phyloP scores from a whole-genome alignment of 2,888 invertebrate genomes.

The Drosophila longiperda region DNA sequence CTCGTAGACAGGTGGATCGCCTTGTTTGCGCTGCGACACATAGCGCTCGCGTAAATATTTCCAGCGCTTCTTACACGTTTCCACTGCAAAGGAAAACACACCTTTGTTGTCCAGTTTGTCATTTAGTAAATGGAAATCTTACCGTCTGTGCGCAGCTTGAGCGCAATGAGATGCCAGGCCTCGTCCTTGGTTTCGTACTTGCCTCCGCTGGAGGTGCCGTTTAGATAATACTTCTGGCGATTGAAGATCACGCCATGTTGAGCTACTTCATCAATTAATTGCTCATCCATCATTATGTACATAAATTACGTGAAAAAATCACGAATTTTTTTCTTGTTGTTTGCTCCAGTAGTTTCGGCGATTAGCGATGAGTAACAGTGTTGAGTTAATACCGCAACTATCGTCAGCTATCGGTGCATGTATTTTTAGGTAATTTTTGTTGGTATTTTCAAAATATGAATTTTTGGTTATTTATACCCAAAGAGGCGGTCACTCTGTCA shows the following conservation, averaged over 20 bases:
- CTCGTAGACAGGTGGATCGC: constrained; percentile 84
- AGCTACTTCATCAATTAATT: constrained; percentile 84
- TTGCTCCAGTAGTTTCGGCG: constrained; percentile 36
- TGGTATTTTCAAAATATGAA: not conserved
- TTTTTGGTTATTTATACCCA: not conserved
- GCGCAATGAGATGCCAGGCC: constrained; percentile 84
- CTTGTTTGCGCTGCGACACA: constrained; percentile 85
- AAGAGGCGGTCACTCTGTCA: constrained; percentile 1
- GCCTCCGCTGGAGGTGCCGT: constrained; percentile 74
- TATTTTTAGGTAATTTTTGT: constrained; percentile 1
- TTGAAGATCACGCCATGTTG: constrained; percentile 85
- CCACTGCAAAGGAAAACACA: constrained; percentile 70
- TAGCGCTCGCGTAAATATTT: constrained; percentile 85
- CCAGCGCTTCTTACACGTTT: constrained; percentile 85
- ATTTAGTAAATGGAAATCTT: constrained; percentile 39
- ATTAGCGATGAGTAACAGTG: constrained; percentile 29
- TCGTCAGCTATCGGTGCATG: not conserved
- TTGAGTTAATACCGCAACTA: not conserved
- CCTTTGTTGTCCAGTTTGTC: constrained; percentile 12
- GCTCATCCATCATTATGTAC: constrained; percentile 84
- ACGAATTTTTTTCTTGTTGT: constrained; percentile 34
- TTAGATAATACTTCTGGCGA: constrained; percentile 84
- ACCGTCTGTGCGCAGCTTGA: constrained; percentile 84
- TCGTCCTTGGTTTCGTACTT: constrained; percentile 85
- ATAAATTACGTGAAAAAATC: constrained; percentile 25